Percentiles rank a stretch among this genome's conserved stretches.
These are phyloP conservation scores for Scaptodrosophila latifasciaeformis DNA, from an alignment of 2,888 invertebrate species.

Conservation along the genomic window DNA sequence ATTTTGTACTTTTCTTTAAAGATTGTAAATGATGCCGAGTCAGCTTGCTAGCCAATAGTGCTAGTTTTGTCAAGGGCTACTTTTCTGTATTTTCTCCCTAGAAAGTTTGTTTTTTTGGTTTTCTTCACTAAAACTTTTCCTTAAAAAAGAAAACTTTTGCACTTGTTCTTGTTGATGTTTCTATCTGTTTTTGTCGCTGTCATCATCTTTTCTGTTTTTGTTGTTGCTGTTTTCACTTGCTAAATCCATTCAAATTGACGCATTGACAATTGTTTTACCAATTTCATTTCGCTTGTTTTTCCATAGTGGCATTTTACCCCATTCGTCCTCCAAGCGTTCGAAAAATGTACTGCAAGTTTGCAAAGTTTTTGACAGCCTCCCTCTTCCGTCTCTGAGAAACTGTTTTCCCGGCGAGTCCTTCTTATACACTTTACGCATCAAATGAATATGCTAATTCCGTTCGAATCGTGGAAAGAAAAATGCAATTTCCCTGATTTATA, in stretches of 20 bases:
- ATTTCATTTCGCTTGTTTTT: conserved; percentile 48
- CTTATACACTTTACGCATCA: too few relatives aligned
- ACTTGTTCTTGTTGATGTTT: conserved; percentile 23
- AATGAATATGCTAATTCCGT: too few relatives aligned
- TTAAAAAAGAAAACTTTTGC: background rate
- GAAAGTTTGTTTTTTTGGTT: background rate
- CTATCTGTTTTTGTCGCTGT: conserved; percentile 15
- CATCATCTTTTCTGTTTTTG: background rate
- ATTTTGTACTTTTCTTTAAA: too few relatives aligned
- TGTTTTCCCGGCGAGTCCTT: background rate
- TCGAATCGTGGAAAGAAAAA: too few relatives aligned
- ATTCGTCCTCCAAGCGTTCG: conserved; percentile 6
- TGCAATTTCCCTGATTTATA: too few relatives aligned
- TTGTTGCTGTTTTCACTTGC: conserved; percentile 16
- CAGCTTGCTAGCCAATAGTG: background rate
- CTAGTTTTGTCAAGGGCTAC: conserved; percentile 32
- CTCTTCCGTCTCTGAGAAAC: background rate
- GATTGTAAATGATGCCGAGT: conserved; percentile 2
- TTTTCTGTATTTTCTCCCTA: background rate
- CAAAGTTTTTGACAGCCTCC: background rate
- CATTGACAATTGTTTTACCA: conserved; percentile 64
- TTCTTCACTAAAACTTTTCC: background rate
- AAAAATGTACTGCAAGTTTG: background rate
- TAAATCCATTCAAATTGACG: conserved; percentile 59
- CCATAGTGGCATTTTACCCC: conserved; percentile 22